Base-by-base conservation (phyloP, 1,140 invertebrate genomes). In the Metopolophium dirhodum region DNA sequence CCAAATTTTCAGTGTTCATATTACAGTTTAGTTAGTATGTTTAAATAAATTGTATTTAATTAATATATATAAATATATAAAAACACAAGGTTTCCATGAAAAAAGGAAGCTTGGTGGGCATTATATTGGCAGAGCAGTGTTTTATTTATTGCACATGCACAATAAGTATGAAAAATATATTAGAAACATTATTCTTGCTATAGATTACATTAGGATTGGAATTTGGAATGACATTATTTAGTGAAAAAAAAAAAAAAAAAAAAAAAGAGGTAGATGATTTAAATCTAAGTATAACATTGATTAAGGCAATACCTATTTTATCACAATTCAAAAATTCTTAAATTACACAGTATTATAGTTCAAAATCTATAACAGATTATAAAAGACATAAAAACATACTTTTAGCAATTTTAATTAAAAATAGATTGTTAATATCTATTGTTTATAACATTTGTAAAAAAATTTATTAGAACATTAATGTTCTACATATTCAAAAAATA, bases 91-190 rank as follows among this genome's bases (percentile, higher is more conserved):
- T 92, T 92, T 92, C 77, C 91, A 85, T 92, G n/a, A 92, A 92
- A 91, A 91, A 83, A 91, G 91, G 77, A 92, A 92, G 91, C 91
- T 92, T 92, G 91, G 91, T 92, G 91, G 91, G 91, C 77, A 92
- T 92, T 92, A 92, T 92, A 85, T 92, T 92, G 91, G 91, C 91
- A 83, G 91, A 92, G 91, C 91, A 92, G 91, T 92, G 91, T 92
- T 83, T 92, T 92, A 82, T 91, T 92, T 92, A 92, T 92, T 92
- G 91, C 91, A 92, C 91, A 92, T 92, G 91, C 91, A 92, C 91
- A 92, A 92, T 92, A 92, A 92, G 91, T 92, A 92, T 92, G 91
- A 92, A 92, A 92, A 91, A 91, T 82, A 92, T 92, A 92, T 92
- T 92, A 92, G 91, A 92, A 92, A 92, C 91, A 92, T 92, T 92